phyloP scores from a whole-genome alignment of 2,888 invertebrate species.

The Campoplex nolae region DNA sequence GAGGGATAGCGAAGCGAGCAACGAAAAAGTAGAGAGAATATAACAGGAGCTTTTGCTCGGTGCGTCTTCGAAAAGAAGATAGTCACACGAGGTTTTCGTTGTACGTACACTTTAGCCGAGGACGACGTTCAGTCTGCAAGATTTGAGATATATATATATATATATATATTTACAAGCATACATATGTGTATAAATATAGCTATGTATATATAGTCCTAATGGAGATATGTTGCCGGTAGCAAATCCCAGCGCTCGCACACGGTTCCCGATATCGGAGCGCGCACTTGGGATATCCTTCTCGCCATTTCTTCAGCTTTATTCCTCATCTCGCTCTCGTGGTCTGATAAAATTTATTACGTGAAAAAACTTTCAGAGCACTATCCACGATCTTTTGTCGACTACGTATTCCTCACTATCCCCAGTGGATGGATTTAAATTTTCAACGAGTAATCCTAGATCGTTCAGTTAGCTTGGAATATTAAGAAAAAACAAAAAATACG shows the following conservation, averaged over 20 bases:
- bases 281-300: conserved; percentile 50
- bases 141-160: conserved; percentile 41
- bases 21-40: conserved; percentile 46
- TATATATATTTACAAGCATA: conserved; percentile 33
- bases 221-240: conserved; percentile 75
- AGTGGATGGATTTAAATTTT: conserved; percentile 18
- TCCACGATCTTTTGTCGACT: conserved; percentile 2
- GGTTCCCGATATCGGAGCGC: conserved; percentile 61
- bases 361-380: conserved; percentile 28
- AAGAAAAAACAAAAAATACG: neutral
- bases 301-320: conserved; percentile 62
- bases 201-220: conserved; percentile 71
- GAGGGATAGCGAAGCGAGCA: conserved; percentile 63
- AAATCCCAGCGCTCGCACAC: conserved; percentile 60
- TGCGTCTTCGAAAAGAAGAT: conserved; percentile 62
- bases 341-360: conserved; percentile 58
- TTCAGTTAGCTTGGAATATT: neutral
- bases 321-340: conserved; percentile 23
- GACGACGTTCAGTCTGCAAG: conserved; percentile 22
- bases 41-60: conserved; percentile 21
- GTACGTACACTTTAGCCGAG: conserved; percentile 31
- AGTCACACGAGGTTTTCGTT: conserved; percentile 62
- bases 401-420: neutral
- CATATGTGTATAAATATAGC: conserved; percentile 2
- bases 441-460: conserved; percentile 4